Conservation (phyloP, 2,888 invertebrate species). For the Scaptomyza flava region DNA sequence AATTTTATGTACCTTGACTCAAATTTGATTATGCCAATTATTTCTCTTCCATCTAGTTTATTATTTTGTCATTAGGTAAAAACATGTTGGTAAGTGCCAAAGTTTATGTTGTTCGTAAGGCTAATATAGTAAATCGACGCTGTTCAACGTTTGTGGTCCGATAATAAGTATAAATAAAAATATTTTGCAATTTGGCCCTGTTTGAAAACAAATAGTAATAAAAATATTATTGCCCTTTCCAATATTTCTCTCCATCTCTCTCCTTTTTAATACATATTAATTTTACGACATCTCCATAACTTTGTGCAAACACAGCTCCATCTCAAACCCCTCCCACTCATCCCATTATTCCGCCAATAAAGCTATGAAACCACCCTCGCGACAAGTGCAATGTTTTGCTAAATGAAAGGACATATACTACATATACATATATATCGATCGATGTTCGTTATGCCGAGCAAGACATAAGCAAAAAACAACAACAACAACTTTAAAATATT, state of each 20-base stretch:
- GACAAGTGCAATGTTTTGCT: constrained; percentile 38
- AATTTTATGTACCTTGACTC: constrained; percentile 3
- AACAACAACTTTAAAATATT: constrained; percentile 32
- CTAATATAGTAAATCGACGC: constrained; percentile 16
- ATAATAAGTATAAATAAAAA: constrained; percentile 34
- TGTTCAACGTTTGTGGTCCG: constrained; percentile 39
- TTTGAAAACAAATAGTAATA: constrained; percentile 47
- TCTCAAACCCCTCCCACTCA: background rate
- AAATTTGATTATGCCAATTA: constrained; percentile 19
- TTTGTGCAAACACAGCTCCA: background rate
- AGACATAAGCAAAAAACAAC: constrained; percentile 18
- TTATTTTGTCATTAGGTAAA: constrained; percentile 20
- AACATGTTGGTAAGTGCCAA: constrained; percentile 37
- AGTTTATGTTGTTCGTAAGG: constrained; percentile 25
- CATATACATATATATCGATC: constrained; percentile 38
- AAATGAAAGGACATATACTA: constrained; percentile 12
- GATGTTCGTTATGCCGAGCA: constrained; percentile 25
- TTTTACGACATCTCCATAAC: constrained; percentile 35
- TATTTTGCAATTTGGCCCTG: constrained; percentile 36
- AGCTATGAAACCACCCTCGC: constrained; percentile 43
- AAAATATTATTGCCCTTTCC: constrained; percentile 20
- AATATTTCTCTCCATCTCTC: background rate
- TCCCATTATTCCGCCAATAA: background rate
- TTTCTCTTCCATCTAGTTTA: constrained; percentile 13
- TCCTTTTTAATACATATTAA: constrained; percentile 18